Conservation (phyloP, 2,888 invertebrate genomes). For the Phortica magna region DNA sequence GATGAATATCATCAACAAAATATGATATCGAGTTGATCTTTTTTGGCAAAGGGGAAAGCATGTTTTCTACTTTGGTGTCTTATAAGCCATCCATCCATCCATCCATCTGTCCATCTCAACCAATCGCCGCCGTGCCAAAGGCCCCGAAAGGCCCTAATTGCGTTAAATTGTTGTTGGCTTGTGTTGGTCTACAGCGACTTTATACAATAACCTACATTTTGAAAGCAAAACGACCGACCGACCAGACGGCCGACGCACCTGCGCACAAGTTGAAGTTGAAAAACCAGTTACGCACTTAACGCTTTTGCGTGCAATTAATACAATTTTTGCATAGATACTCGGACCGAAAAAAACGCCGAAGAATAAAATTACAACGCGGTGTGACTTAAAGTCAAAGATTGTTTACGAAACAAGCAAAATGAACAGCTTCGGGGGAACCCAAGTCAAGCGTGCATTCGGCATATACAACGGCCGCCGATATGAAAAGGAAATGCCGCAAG, state of each 20-base stretch:
- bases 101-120: no score
- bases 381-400: background rate
- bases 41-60: background rate
- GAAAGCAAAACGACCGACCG: background rate
- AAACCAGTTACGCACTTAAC: conserved; percentile 32
- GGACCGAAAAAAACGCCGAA: background rate
- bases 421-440: conserved; percentile 28
- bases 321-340: conserved; percentile 26
- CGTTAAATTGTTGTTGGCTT: background rate
- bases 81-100: no score
- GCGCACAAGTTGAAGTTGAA: conserved; percentile 13
- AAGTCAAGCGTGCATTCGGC: conserved; percentile 34
- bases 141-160: background rate
- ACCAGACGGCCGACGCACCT: background rate
- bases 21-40: background rate
- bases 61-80: background rate
- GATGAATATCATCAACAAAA: background rate
- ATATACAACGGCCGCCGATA: conserved; percentile 10
- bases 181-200: background rate
- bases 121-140: no score
- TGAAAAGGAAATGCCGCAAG: conserved; percentile 22
- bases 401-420: background rate
- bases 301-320: conserved; percentile 31
- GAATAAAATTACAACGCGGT: background rate
- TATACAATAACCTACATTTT: conserved; percentile 11